Percentiles rank a stretch among this genome's conserved stretches.
Conservation (phyloP, 2,888 invertebrate species). For the Ormyrus rosae region DNA sequence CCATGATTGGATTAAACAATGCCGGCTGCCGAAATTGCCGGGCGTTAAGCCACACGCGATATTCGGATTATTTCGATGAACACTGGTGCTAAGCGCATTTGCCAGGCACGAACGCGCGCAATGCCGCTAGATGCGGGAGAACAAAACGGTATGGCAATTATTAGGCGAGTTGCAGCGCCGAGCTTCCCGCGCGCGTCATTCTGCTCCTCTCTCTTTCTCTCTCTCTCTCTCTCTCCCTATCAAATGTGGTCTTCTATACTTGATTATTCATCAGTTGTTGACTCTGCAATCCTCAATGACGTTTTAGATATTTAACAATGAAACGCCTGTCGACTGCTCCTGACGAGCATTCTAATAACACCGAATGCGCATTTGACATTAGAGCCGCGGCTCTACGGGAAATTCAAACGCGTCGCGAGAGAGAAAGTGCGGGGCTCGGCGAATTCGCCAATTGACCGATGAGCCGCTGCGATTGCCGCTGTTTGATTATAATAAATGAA, state of each 20-base stretch:
- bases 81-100: constrained; percentile 38
- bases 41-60: constrained; percentile 38
- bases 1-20: constrained; percentile 38
- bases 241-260: constrained; percentile 19
- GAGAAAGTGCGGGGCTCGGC: constrained; percentile 8
- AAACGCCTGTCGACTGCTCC: constrained; percentile 24
- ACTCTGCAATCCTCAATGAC: constrained; percentile 20
- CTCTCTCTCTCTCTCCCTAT: not conserved
- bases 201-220: not conserved
- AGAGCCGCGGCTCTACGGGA: not conserved
- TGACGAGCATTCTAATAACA: constrained; percentile 37
- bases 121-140: not conserved
- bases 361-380: constrained; percentile 1
- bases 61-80: constrained; percentile 53
- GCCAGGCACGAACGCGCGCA: not conserved
- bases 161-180: constrained; percentile 14
- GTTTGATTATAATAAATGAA: not conserved
- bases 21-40: constrained; percentile 33
- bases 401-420: not conserved
- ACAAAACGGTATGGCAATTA: constrained; percentile 39
- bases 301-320: constrained; percentile 36
- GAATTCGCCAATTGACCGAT: constrained; percentile 22
- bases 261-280: constrained; percentile 46
- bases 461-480: constrained; percentile 18
- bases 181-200: constrained; percentile 17